Evolutionary conservation across 2,797 vertebrate genomes (phyloP).

Genomic region (Salmo trutta): DNA sequence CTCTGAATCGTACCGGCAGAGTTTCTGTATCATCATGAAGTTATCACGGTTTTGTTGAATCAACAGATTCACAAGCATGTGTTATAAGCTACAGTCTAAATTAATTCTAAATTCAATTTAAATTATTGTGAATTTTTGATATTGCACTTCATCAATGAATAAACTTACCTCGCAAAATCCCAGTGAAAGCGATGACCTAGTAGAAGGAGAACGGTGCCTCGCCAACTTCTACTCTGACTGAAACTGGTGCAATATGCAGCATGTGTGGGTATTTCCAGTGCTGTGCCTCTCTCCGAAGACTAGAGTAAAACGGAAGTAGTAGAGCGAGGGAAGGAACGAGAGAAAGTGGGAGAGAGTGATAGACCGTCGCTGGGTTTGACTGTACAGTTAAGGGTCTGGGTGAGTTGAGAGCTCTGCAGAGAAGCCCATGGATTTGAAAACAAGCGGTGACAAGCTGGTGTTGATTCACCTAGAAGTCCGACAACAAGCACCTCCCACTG

Average conservation of each 20-base stretch:
- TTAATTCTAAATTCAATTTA: background rate
- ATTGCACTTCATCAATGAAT: background rate
- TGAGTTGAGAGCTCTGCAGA: conserved; percentile 13
- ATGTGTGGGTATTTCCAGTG: background rate
- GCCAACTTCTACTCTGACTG: background rate
- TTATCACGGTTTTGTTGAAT: conserved; percentile 1
- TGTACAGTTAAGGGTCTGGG: conserved; percentile 10
- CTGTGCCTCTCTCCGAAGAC: background rate
- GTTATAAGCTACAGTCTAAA: background rate
- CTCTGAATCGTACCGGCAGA: background rate
- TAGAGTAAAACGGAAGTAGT: background rate
- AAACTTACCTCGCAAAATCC: conserved; percentile 5
- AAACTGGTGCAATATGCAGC: conserved; percentile 4
- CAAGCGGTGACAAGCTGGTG: background rate
- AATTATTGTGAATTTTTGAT: conserved; percentile 3
- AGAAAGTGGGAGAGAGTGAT: background rate
- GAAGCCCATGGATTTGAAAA: background rate
- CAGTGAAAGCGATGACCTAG: background rate
- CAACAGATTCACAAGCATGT: conserved; percentile 12
- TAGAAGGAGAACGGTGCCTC: background rate
- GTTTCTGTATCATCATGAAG: background rate
- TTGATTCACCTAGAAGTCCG: background rate
- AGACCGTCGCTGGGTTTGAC: conserved; percentile 24
- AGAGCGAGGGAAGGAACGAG: background rate
- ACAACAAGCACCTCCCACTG: background rate